These are phyloP conservation scores for Crossoptilon crossoptilon DNA, from an alignment of 2,797 vertebrate species.

Conservation along the genomic window DNA sequence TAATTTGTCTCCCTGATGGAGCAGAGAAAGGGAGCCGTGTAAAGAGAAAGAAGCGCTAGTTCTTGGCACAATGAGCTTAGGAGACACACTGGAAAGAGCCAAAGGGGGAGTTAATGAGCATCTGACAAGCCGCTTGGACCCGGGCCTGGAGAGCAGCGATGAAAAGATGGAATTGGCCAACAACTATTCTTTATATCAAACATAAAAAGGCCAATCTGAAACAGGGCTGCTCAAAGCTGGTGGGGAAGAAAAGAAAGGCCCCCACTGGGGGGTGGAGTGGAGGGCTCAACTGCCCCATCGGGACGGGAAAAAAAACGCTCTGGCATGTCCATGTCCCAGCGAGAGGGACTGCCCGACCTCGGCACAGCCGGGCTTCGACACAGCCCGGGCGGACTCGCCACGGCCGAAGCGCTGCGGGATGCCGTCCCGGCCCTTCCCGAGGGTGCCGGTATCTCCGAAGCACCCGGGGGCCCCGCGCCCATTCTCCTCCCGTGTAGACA, in stretches of 20 bases:
- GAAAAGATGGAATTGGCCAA: constrained; percentile 88
- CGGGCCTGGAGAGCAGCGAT: constrained; percentile 89
- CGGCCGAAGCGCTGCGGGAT: background rate
- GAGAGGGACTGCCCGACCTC: background rate
- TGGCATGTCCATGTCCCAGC: background rate
- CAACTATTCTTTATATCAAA: constrained; percentile 89
- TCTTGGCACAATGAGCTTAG: constrained; percentile 93
- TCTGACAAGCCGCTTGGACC: constrained; percentile 90
- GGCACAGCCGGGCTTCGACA: background rate
- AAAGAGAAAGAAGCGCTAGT: constrained; percentile 88
- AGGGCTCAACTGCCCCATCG: constrained; percentile 66
- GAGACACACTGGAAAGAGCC: constrained; percentile 90
- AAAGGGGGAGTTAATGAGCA: constrained; percentile 97
- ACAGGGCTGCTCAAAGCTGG: constrained; percentile 87
- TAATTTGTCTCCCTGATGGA: constrained; percentile 91
- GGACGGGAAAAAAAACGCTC: constrained; percentile 17
- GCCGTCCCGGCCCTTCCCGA: background rate
- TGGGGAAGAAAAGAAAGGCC: constrained; percentile 82
- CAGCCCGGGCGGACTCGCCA: background rate
- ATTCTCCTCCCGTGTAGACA: background rate
- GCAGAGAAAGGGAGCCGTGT: constrained; percentile 86
- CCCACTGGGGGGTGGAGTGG: constrained; percentile 71
- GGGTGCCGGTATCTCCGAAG: too few relatives aligned
- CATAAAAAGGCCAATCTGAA: constrained; percentile 91
- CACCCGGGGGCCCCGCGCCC: background rate